phyloP scores from a whole-genome alignment of 2,797 vertebrate species.

The Threskiornis aethiopicus region DNA sequence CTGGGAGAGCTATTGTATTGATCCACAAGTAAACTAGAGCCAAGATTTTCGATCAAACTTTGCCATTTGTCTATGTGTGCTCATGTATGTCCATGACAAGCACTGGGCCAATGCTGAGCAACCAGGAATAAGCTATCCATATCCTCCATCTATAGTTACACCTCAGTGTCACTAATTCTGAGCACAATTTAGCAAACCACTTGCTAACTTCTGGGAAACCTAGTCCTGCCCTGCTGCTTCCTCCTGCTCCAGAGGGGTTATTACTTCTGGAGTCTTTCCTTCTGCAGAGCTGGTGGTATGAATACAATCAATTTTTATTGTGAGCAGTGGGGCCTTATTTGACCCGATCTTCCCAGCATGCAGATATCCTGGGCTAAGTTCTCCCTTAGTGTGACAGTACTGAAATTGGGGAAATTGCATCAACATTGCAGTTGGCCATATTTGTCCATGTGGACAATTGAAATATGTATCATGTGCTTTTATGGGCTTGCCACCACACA shows the following conservation, averaged over 20 bases:
- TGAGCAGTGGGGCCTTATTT: not conserved
- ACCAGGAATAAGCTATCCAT: not conserved
- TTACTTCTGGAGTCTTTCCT: not conserved
- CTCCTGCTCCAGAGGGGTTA: not conserved
- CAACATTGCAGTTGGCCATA: not conserved
- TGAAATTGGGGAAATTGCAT: not conserved
- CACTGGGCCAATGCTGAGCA: fast-evolving
- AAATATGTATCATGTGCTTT: not conserved
- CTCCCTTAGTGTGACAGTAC: not conserved
- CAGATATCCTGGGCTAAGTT: not conserved
- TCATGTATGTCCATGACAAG: not conserved
- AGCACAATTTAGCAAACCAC: not conserved
- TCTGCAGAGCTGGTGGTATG: not conserved
- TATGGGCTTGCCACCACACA: not conserved
- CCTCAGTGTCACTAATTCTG: not conserved
- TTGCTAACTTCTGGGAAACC: not conserved
- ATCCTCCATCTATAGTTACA: not conserved
- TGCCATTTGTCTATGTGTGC: not conserved
- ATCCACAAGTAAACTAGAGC: not conserved
- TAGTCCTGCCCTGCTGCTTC: not conserved
- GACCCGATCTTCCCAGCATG: not conserved
- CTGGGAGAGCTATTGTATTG: not conserved
- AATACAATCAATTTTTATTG: not conserved
- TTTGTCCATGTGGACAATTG: not conserved
- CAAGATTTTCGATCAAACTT: not conserved